A percentile compares a stretch with the other conserved stretches of the same genome.
phyloP scores from a whole-genome alignment of 2,888 invertebrate species.

The Trisateles emortualis region DNA sequence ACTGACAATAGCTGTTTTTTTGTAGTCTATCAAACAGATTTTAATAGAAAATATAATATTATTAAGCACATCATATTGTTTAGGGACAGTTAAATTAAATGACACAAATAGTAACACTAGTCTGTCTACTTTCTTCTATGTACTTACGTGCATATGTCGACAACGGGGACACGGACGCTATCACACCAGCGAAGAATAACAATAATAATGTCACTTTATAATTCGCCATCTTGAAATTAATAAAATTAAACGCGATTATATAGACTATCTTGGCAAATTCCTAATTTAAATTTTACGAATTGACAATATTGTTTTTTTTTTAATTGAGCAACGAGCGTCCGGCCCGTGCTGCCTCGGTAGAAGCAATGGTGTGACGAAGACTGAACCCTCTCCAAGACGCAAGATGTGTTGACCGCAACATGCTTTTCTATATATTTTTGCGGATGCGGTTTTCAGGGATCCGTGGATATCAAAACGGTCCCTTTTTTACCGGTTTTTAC shows the following conservation, averaged over 20 bases:
- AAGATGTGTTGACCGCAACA: constrained; percentile 60
- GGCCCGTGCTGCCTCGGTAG: constrained; percentile 63
- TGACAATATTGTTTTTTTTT: constrained; percentile 33
- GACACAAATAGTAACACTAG: constrained; percentile 60
- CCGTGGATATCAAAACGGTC: too few species aligned
- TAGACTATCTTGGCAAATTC: constrained; percentile 14
- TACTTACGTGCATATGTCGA: constrained; percentile 80
- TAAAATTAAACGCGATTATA: constrained; percentile 9
- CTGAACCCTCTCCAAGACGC: constrained; percentile 56
- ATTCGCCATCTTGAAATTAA: constrained; percentile 62
- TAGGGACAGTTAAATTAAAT: constrained; percentile 43
- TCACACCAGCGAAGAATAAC: constrained; percentile 64
- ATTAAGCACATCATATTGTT: background rate
- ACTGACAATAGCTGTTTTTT: too few species aligned
- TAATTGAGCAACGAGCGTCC: constrained; percentile 58
- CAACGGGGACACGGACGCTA: constrained; percentile 65
- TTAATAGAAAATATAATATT: background rate
- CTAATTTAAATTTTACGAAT: constrained; percentile 26
- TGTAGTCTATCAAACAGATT: background rate
- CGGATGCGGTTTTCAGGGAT: constrained; percentile 33
- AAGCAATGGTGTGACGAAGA: constrained; percentile 64
- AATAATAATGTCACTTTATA: constrained; percentile 60
- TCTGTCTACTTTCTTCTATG: constrained; percentile 72
- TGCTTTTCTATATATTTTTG: constrained; percentile 35
- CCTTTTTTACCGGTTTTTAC: too few species aligned